Conservation (phyloP, 1,140 invertebrate genomes). For the Trachymyrmex septentrionalis region DNA sequence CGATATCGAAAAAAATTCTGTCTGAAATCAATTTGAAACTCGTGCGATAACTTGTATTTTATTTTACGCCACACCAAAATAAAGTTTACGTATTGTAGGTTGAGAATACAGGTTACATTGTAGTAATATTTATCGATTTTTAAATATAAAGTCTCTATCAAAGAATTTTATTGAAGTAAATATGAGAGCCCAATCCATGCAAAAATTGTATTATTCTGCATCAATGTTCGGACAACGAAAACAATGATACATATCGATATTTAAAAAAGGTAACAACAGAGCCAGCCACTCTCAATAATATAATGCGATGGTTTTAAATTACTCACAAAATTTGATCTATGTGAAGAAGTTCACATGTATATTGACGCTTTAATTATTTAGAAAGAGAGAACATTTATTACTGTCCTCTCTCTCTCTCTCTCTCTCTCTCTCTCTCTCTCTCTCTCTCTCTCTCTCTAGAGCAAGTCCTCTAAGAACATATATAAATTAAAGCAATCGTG, state of each 20-base stretch:
- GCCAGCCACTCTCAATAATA: constrained; percentile 16
- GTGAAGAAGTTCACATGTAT: background rate
- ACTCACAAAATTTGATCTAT: background rate
- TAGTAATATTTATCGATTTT: constrained; percentile 43
- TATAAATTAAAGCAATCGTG: too few species aligned
- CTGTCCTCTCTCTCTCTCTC: too few species aligned
- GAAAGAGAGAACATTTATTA: too few species aligned
- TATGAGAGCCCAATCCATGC: background rate
- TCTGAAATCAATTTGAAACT: constrained; percentile 43
- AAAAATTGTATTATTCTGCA: background rate
- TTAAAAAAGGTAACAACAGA: constrained; percentile 3
- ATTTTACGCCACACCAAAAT: constrained; percentile 31
- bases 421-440: too few species aligned
- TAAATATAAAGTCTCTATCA: constrained; percentile 1
- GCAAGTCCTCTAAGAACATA: too few species aligned
- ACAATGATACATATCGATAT: background rate
- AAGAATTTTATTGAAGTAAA: constrained; percentile 30
- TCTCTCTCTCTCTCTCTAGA: too few species aligned
- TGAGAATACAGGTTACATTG: constrained; percentile 35
- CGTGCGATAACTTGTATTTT: constrained; percentile 14
- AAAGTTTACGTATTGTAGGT: background rate
- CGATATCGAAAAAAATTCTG: constrained; percentile 34
- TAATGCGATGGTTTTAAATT: constrained; percentile 4
- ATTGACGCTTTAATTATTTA: background rate
- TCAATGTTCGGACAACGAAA: constrained; percentile 16